Conservation (phyloP, 2,888 invertebrate species). For the Scaeva pyrastri region DNA sequence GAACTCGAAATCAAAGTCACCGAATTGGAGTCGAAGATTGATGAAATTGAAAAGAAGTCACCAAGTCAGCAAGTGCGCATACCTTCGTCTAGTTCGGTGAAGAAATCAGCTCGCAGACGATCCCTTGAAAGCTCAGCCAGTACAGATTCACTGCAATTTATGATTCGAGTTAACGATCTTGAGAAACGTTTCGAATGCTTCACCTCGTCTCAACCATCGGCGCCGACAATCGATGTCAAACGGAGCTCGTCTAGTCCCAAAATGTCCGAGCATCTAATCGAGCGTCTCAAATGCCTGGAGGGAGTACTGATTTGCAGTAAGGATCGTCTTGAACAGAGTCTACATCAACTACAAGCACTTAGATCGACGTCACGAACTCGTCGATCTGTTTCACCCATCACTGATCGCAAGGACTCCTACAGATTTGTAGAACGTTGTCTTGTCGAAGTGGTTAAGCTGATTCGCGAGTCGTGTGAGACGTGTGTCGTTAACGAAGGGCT, state of each 20-base stretch:
- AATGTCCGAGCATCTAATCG: constrained; percentile 86
- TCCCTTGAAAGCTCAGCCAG: constrained; percentile 91
- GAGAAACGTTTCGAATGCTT: constrained; percentile 91
- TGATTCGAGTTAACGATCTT: constrained; percentile 90
- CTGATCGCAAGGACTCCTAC: constrained; percentile 87
- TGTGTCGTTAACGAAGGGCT: constrained; percentile 85
- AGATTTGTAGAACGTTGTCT: constrained; percentile 88
- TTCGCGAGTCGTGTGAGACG: constrained; percentile 86
- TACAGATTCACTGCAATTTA: constrained; percentile 91
- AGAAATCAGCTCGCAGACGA: constrained; percentile 84
- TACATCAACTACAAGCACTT: constrained; percentile 87
- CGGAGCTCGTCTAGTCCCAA: constrained; percentile 80
- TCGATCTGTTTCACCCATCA: constrained; percentile 87
- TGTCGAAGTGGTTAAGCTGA: constrained; percentile 87
- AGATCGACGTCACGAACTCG: constrained; percentile 87
- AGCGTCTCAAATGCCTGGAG: constrained; percentile 87
- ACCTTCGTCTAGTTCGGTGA: constrained; percentile 74
- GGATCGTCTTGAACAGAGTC: constrained; percentile 88
- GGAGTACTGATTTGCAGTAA: constrained; percentile 87
- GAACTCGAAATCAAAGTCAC: constrained; percentile 93
- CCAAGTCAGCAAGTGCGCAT: constrained; percentile 43
- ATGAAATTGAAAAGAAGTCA: constrained; percentile 86
- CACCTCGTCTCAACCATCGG: constrained; percentile 76
- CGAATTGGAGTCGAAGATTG: constrained; percentile 92
- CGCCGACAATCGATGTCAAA: constrained; percentile 76